Evolutionary conservation across 2,797 vertebrate species (phyloP), one percentile per base, ranked within the genome.

Genomic region (Garrulus glandarius): DNA sequence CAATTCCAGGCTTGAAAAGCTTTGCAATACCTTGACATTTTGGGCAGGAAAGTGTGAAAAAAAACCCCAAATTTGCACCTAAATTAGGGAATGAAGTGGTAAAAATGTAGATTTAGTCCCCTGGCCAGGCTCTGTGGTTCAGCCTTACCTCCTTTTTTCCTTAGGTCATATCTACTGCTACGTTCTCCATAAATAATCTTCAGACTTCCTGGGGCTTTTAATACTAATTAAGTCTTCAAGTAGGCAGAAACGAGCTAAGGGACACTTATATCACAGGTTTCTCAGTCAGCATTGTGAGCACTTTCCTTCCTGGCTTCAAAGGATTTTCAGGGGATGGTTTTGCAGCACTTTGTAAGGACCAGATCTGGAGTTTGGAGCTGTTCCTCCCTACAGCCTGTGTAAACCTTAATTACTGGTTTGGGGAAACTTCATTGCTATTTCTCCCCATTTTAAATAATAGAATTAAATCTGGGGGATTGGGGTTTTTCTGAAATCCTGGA

Each of bases 211-310:
- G 67, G 39, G 79, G 91, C 84, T 55, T 93, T 94, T 93, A 93
- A 76, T 92, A 68, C 72, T 94, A 96, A 96, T 95, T 91, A 92
- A 92, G 88, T 57, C 89, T 92, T 89, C 52, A 88, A 92, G 83
- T 15, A 64, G 72, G 61, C 37, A 81, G 83, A 86, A 88, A 68
- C 0, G 57, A 88, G 88, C 80, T 78, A 2, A 84, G 92, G 90
- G 95, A 92, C 80, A 71, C 71, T 85, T 71, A 22, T 12, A 50
- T 44, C 83, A 46, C 86, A 44, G 77, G 83, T 37, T 81, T 34
- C 85, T 70, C 5, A 3, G 49, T 43, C 92, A 80, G 72, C 1
- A 0, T 22, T 16, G 79, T 2, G 5, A 89, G 78, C 14, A 34
- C 60, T 85, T 74, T n/a, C 43, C 68, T 77, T 56, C 69, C 53